Evolutionary conservation across 2,113 vertebrate species (phyloP), one percentile per base, ranked within the genome.

Genomic region (Hoplias malabaricus): DNA sequence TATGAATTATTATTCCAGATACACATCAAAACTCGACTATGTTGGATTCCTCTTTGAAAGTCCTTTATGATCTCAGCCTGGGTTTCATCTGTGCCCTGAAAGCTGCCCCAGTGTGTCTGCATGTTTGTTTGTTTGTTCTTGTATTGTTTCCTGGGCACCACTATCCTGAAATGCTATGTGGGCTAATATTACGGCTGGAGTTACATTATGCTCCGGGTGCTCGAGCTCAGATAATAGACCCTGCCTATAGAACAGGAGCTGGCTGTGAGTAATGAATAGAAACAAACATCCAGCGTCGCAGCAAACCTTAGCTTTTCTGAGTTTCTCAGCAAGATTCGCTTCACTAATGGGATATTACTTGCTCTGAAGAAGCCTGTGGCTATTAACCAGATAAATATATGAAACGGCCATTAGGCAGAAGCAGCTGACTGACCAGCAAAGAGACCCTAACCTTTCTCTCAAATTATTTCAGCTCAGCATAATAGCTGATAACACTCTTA

Each of bases 251-350:
- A 43, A 25, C 33, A 12, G 0, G 4, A 50, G 72, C 59, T 50
- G 50, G 62, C 36, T 68, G 63, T 36, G 13, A 34, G 62, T 68
- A 67, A 56, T 57, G 36, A 77, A 76, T 36, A 42, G 33, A 73
- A 73, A 73, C 25, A 62, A 48, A 50, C 14, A 19, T 65, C 42
- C 21, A 10, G 13, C 25, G 53, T 59, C 36, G 33, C 25, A 25
- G 38, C 12, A 59, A 38, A 34, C 53, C 21, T 75, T 42, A 5
- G 7, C 0, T 3, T 59, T 10, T 46, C 25, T 8, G 11, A 27
- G 27, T 63, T 50, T 50, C 46, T 50, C 40, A 46, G 4, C 31
- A 56, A 43, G 38, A 57, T 34, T 10, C 43, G 27, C 14, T 46
- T 7, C 34, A 11, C 25, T 59, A 46, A 5, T 29, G 65, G 38